Evolutionary conservation across 2,888 invertebrate species (phyloP), one percentile per base, ranked within the genome.

Genomic region (Noctua pronuba): DNA sequence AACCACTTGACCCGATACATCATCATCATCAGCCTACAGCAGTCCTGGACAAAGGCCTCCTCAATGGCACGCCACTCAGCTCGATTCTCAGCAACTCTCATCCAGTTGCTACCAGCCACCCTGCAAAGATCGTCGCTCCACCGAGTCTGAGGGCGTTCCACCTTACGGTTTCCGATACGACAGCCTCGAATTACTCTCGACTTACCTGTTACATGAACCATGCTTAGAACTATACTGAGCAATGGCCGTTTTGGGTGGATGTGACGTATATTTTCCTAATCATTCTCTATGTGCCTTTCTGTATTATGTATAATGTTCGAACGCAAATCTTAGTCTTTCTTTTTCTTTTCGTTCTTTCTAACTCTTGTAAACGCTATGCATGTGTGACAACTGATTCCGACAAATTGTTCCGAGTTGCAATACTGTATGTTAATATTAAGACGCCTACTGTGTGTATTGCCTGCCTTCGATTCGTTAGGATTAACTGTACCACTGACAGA

Each of bases 391-490:
- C 21, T 10, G 60, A 62, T 62, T 21, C 10, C 21, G 28, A 31
- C 8, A 31, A 18, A 18, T 41, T 35, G 16, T 65, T n/a, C n/a
- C 8, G 28, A 65, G 65, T 65, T 65, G 65, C 1, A 41, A 41
- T n/a, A 41, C 65, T 65, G 65, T n/a, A 41, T 41, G n/a, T 16
- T n/a, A 8, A 41, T n/a, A 65, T 16, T 11, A 38, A 1, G 21
- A 62, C n/a, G 8, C 0, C 5, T 41, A 8, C 16, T 41, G 41
- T 28, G 41, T 41, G 18, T 65, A 65, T 44, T 41, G 65, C n/a
- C 41, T 62, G 28, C 71, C 84, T 83, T 81, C 82, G 82, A 83
- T 85, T 83, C 69, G 73, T 83, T 74, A 41, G 71, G 77, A 77
- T 85, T 77, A 71, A 81, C 76, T 58, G 44, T n/a, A 24, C 62